Conservation (phyloP, 2,888 invertebrate species). For the Tetropium fuscum region DNA sequence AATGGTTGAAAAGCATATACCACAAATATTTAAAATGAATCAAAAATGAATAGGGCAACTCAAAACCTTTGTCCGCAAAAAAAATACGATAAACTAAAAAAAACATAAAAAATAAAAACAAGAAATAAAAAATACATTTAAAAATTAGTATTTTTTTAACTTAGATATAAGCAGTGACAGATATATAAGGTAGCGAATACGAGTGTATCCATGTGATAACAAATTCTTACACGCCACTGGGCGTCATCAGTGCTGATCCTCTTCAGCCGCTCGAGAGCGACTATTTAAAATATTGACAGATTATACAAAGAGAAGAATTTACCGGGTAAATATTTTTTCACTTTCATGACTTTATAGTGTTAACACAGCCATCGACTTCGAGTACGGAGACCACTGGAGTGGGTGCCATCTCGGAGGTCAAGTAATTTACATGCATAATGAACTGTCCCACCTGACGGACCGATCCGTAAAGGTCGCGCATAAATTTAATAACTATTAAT, state of each 20-base stretch:
- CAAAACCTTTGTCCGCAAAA: no score
- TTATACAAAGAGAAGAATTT: slow-evolving; percentile 15
- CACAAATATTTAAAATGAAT: no score
- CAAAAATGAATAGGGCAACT: no score
- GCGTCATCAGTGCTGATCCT: background rate
- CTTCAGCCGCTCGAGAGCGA: background rate
- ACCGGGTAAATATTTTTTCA: slow-evolving; percentile 25
- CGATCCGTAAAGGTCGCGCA: slow-evolving; percentile 8
- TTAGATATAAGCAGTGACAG: no score
- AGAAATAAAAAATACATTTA: no score
- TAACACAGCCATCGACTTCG: slow-evolving; percentile 20
- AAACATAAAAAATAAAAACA: no score
- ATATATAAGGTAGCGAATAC: no score
- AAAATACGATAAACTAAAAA: no score
- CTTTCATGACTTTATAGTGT: slow-evolving; percentile 20
- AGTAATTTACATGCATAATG: slow-evolving; percentile 19
- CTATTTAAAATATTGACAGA: slow-evolving; percentile 10
- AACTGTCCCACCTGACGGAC: slow-evolving; percentile 8
- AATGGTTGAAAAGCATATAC: no score
- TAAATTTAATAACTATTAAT: slow-evolving; percentile 5
- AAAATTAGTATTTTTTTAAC: no score
- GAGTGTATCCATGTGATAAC: no score
- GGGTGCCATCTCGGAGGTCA: slow-evolving; percentile 16
- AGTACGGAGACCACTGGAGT: slow-evolving; percentile 2
- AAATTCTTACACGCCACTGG: slow-evolving; percentile 8